Evolutionary conservation across 2,113 vertebrate species (phyloP), one percentile per base, ranked within the genome.

Genomic region (Vombatus ursinus): DNA sequence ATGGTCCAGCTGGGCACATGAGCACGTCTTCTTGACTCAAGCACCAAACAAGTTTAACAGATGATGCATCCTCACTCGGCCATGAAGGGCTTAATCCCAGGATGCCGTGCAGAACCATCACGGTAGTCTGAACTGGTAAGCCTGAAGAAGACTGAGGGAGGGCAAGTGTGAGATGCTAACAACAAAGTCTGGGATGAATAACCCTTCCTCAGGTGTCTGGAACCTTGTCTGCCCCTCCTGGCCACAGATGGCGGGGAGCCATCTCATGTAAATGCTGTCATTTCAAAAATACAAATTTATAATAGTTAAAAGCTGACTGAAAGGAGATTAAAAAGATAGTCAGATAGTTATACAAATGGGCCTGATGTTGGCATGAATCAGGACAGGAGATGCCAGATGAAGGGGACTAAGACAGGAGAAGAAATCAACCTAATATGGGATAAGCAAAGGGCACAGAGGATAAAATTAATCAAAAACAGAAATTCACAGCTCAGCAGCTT

Each of bases 1-100:
- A 16, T n/a, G 5, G n/a, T 77, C 61, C 5, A 19, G 12, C 31
- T 0, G 10, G 12, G n/a, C 14, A 16, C 37, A n/a, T 0, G 0
- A n/a, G 31, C 0, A 37, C 37, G n/a, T n/a, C 57, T 10, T 37
- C 61, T n/a, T n/a, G 31, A 16, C 31, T 61, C 57, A 61, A 3
- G 57, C 7, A 57, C 8, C 54, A 28, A 57, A 57, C 26, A 1
- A 0, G 26, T 2, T 57, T 5, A 54, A 54, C 54, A 57, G 23
- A 10, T 2, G 0, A 31, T n/a, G 14, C 14, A n/a, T 37, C 61
- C 61, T 77, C 61, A 16, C 12, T 14, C 12, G 0, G 37, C 31
- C 57, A 37, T 2, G 12, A 28, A 68, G 28, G 28, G 11, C 57
- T 7, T 37, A 1, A 37, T 28, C 31, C 31, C 57, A 14, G 31